Conservation (phyloP, 2,113 vertebrate genomes). For the human region GRCh38 chr17:48303001-48303500, state of each 20-base stretch:
- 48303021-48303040: slow-evolving; percentile 18
- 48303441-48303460: slow-evolving; percentile 35
- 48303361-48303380: not conserved
- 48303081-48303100: not conserved
- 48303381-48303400: slow-evolving; percentile 25
- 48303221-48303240: not conserved
- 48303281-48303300: not conserved
- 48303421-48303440: not conserved
- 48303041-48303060: not conserved
- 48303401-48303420: not conserved
- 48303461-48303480: slow-evolving; percentile 12
- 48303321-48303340: not conserved
- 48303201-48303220: not conserved
- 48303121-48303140: not conserved
- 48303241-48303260: not conserved
- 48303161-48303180: not conserved
- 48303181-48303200: not conserved
- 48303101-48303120: not conserved
- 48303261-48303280: not conserved
- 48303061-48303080: not conserved
- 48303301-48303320: not conserved
- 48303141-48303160: slow-evolving; percentile 9
- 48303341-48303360: not conserved
- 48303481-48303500: not conserved
- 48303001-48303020: slow-evolving; percentile 24